Conservation (phyloP, 2,888 invertebrate genomes). For the Agrotis exclamationis region DNA sequence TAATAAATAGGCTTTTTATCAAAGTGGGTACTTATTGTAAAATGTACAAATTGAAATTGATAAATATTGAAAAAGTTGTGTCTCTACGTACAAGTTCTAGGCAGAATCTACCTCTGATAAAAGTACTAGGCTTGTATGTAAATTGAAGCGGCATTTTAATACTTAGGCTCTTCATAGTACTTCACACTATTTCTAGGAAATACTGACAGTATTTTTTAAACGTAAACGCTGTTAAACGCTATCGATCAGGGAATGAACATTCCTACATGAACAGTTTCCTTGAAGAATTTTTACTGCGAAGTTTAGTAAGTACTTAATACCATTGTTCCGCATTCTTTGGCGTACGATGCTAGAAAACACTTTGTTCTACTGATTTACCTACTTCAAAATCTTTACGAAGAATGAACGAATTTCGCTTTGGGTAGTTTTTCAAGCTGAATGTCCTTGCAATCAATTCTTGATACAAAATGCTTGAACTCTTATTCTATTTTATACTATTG, state of each 20-base stretch:
- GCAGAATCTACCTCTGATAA: too few relatives aligned
- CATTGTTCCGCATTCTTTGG: slow-evolving; percentile 42
- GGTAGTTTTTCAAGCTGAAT: not conserved
- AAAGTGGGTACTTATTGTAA: too few relatives aligned
- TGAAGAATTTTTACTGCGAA: slow-evolving; percentile 45
- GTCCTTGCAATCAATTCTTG: not conserved
- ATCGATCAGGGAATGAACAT: slow-evolving; percentile 37
- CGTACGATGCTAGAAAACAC: slow-evolving; percentile 29
- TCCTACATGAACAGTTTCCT: slow-evolving; percentile 31
- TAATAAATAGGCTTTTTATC: too few relatives aligned
- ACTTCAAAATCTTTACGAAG: slow-evolving; percentile 16
- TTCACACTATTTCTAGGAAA: too few relatives aligned
- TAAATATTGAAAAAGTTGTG: too few relatives aligned
- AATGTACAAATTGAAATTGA: too few relatives aligned
- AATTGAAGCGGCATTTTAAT: too few relatives aligned
- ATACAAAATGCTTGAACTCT: too few relatives aligned
- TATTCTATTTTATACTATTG: too few relatives aligned
- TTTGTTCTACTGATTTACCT: slow-evolving; percentile 31
- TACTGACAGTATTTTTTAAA: not conserved
- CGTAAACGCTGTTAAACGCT: slow-evolving; percentile 8
- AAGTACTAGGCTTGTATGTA: too few relatives aligned
- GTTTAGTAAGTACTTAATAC: slow-evolving; percentile 15
- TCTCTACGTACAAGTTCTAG: too few relatives aligned
- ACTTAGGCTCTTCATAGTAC: too few relatives aligned
- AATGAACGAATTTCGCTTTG: not conserved